These are phyloP conservation scores for Leptoclinus maculatus DNA, from an alignment of 2,797 vertebrate genomes.

Conservation along the genomic window DNA sequence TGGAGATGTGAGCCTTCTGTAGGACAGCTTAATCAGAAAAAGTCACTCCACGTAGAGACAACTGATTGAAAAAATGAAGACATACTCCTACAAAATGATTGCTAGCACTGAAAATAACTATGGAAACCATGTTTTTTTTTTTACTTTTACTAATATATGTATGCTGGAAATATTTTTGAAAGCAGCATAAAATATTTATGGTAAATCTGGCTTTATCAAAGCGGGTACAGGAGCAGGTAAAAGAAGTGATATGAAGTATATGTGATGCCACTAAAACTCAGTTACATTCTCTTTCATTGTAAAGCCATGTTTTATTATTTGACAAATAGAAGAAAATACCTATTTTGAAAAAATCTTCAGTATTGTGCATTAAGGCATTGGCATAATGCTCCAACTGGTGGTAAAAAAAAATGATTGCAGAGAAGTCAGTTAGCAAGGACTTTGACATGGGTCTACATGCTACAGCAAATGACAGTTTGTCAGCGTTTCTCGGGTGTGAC, in stretches of 20 bases:
- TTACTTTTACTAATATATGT: background rate
- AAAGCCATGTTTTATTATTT: background rate
- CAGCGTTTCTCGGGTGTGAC: constrained; percentile 47
- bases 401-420: background rate
- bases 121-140: background rate
- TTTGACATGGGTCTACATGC: constrained; percentile 21
- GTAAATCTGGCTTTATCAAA: constrained; percentile 10
- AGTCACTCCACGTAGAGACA: constrained; percentile 11
- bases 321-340: constrained; percentile 8
- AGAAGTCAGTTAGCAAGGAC: constrained; percentile 11
- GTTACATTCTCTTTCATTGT: background rate
- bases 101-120: background rate
- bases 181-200: background rate
- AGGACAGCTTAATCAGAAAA: constrained; percentile 35
- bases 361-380: background rate
- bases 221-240: background rate
- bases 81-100: background rate
- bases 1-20: constrained; percentile 38
- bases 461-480: constrained; percentile 61
- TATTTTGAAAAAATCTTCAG: background rate
- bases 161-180: background rate
- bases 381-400: background rate
- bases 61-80: constrained; percentile 1
- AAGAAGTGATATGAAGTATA: constrained; percentile 11
- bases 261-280: constrained; percentile 5